Evolutionary conservation across 2,113 vertebrate genomes (phyloP), one percentile per base, ranked within the genome.

Genomic region (Myotis lucifugus): DNA sequence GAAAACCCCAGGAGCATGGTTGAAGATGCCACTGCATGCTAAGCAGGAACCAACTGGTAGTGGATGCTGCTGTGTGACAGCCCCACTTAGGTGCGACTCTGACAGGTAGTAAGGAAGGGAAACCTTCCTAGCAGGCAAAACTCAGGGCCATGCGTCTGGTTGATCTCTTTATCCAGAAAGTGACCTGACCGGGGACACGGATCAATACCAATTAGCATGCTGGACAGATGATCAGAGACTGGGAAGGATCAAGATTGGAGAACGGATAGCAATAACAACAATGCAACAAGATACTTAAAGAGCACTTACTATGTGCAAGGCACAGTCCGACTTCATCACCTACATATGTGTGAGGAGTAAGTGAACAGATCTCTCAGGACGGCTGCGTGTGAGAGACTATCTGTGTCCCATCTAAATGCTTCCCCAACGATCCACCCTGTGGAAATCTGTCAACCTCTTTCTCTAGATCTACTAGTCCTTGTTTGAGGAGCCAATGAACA

Each of bases 11-110:
- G 52, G 69, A 52, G 18, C 67, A 72, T 25, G 46, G 27, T 52
- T 93, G 18, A 23, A 85, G 67, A 29, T 78, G 73, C 34, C 0
- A 2, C 59, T 32, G 8, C 11, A 13, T 48, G 77, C 64, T 73
- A 88, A 85, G 5, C 17, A 93, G 34, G 72, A 94, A 87, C 13
- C 87, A 90, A 48, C 66, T 77, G 29, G 72, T 85, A 84, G 46
- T 37, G 70, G 66, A 86, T 18, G 25, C 66, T 70, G 18, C 29
- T 21, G 48, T 50, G 21, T 32, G 67, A 82, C 11, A 69, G 46
- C n/a, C 46, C 7, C 56, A 72, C 48, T 40, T 13, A 79, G 34
- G 48, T 74, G 23, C 61, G 14, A 83, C 61, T 85, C 50, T 76
- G 27, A 74, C 19, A 64, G 52, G 77, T 92, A 79, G 27, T n/a